These are phyloP conservation scores for Azorinus chamasolen DNA, from an alignment of 2,888 invertebrate genomes.

Conservation along the genomic window DNA sequence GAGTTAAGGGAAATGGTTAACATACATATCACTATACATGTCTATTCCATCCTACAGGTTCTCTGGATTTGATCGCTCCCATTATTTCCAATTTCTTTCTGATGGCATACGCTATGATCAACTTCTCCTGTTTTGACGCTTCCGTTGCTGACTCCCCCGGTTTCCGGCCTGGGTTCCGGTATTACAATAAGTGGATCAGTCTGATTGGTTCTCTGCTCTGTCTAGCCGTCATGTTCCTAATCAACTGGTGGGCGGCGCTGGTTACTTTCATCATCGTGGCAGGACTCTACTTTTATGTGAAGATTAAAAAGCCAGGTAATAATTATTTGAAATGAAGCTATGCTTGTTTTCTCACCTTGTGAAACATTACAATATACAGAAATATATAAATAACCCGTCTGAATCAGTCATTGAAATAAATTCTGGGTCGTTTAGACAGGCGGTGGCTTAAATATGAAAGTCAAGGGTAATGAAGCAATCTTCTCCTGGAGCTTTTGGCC, in stretches of 20 bases:
- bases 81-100: constrained; percentile 86
- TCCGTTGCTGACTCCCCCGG: constrained; percentile 86
- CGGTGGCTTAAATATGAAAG: no score
- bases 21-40: no score
- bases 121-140: constrained; percentile 87
- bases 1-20: no score
- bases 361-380: no score
- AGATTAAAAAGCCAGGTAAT: constrained; percentile 95
- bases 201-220: constrained; percentile 86
- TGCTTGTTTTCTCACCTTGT: neutral
- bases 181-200: constrained; percentile 86
- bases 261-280: constrained; percentile 94
- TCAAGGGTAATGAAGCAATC: no score
- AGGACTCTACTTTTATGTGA: constrained; percentile 96
- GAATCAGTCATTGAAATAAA: no score
- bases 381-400: no score
- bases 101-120: constrained; percentile 86
- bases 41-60: constrained; percentile 75
- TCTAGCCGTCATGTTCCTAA: constrained; percentile 95
- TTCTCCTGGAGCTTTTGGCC: no score
- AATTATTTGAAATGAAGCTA: no score
- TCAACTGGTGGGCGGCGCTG: constrained; percentile 96
- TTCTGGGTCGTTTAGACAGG: no score
- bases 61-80: constrained; percentile 86
- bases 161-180: constrained; percentile 86